Evolutionary conservation across 1,140 invertebrate species (phyloP), one percentile per base, ranked within the genome.

Genomic region (Bicyclus anynana): DNA sequence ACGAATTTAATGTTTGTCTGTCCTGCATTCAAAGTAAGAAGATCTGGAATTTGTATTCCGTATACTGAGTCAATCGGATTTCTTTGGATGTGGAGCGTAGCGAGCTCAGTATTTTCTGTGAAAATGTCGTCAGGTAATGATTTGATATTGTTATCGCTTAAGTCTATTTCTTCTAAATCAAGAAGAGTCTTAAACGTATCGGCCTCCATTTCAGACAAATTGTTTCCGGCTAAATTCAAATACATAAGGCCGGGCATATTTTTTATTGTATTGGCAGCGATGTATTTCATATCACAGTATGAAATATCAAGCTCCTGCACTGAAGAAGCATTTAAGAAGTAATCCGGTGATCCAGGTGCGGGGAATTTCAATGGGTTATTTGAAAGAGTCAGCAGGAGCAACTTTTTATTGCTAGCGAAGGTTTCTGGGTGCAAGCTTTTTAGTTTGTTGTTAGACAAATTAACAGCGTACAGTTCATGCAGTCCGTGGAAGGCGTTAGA

Each of bases 261-360:
- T 4, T 87, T 81, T 58, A 94, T 93, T 1, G 92, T 91, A 13
- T 90, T 89, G 23, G 88, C 90, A 1, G 90, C 89, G 20, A 94
- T 76, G 55, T 90, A 89, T 44, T 89, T 82, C 49, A 94, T 77
- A 38, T 92, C 91, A 73, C 93, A 94, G 38, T 91, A 90, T 6
- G 93, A 93, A 40, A 94, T 83, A 56, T 92, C 91, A 20, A 94
- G 80, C 72, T 94, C 93, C 56, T 91, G 91, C 14, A 94, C 89
- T 21, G 90, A 92, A 1, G 90, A 85, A 7, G 93, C 91, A 50
- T 92, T 90, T 2, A 93, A 67, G 26, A 93, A 86, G 55, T 91
- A 91, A 7, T 91, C 84, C 13, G 86, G 80, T 1, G 78, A 69
- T 0, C 72, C 75, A 7, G 85, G 75, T 35, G 87, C 83, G 4